Conservation (phyloP, 2,797 vertebrate genomes). For the Gymnothorax javanicus region DNA sequence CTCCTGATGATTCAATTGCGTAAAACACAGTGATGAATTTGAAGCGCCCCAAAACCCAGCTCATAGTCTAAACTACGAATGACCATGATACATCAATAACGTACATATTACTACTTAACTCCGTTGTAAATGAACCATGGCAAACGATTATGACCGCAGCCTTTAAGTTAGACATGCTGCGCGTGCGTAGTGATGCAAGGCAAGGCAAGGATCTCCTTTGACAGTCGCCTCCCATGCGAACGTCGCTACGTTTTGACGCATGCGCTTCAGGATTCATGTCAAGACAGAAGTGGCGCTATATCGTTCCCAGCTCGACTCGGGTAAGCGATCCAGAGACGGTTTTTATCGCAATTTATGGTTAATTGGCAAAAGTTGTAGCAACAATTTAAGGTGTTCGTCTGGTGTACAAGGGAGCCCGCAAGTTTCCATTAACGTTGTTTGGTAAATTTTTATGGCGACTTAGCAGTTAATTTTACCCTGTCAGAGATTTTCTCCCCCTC, state of each 20-base stretch:
- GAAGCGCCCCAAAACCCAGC: not conserved
- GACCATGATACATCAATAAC: not conserved
- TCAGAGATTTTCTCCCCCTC: constrained; percentile 56
- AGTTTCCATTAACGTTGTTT: constrained; percentile 48
- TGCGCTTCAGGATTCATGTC: constrained; percentile 78
- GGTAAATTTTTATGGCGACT: constrained; percentile 57
- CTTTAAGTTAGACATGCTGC: constrained; percentile 62
- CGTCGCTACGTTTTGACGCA: constrained; percentile 70
- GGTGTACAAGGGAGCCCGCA: constrained; percentile 38
- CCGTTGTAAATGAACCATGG: not conserved
- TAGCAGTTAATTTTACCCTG: constrained; percentile 59
- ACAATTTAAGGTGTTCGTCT: constrained; percentile 55
- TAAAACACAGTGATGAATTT: not conserved
- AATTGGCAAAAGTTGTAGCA: constrained; percentile 69
- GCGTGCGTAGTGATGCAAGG: constrained; percentile 60
- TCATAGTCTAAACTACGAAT: not conserved
- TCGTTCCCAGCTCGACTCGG: constrained; percentile 74
- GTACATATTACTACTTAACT: not conserved
- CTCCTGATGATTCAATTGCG: not conserved
- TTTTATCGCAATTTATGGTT: constrained; percentile 53
- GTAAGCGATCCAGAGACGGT: constrained; percentile 69
- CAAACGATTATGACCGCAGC: constrained; percentile 44
- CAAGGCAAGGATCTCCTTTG: constrained; percentile 49
- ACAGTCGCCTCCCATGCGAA: constrained; percentile 61
- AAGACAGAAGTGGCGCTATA: constrained; percentile 84